Base-by-base conservation (phyloP, 2,113 vertebrate genomes). In the Odontophorus gujanensis region DNA sequence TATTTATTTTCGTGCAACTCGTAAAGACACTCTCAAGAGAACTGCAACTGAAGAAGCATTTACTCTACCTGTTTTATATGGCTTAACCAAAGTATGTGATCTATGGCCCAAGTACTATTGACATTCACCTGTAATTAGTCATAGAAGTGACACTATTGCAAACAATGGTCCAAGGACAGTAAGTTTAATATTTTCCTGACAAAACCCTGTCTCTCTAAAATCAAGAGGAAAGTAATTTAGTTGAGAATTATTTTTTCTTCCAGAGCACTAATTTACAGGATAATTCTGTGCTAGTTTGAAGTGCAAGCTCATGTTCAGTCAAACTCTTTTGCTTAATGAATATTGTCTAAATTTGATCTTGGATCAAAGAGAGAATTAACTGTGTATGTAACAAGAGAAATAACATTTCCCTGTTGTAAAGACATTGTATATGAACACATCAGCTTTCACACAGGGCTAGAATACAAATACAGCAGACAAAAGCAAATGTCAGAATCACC, bases 201-300 rank as follows among this genome's bases (percentile, higher is more conserved):
- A 76, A 95, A 95, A 66, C 3, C 6, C 18, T 10, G 6, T 51
- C 32, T 61, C 74, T 81, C 62, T 81, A 66, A 40, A 88, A 50
- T 2, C 65, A 76, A 76, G 45, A 90, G 48, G 16, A 81, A 85
- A 40, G 18, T 36, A 86, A 79, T 94, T 92, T 75, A 87, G 42
- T 20, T 69, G 26, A 74, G 22, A 63, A 32, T 30, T 26, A 6
- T 68, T 61, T 72, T 88, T 75, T 93, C 26, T 63, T 85, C 73
- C 65, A 77, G 38, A 92, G 13, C 28, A 92, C 85, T 82, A 81
- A 75, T 89, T 90, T 95, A 90, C 43, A 6, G 3, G 53, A n/a
- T n/a, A 85, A 87, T 94, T 89, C 92, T 79, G 59, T 85, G 68
- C 24, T 78, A 85, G 78, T 51, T 89, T 90, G 83, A 97, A 84